These are phyloP conservation scores for Drosophila helvetica DNA, from an alignment of 2,888 invertebrate genomes.

Conservation along the genomic window DNA sequence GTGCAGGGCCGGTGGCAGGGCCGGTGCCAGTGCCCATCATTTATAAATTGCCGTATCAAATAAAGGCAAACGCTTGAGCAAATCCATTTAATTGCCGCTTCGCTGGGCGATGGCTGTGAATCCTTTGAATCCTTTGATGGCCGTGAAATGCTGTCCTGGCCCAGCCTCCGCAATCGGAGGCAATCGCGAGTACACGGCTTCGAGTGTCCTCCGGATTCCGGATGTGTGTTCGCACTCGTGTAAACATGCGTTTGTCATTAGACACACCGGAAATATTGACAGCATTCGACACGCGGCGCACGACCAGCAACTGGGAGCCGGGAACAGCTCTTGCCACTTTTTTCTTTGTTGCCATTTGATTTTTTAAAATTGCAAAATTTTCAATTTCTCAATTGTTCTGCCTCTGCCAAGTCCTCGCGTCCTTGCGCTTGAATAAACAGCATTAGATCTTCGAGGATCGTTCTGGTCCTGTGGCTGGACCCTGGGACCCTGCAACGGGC, in stretches of 20 bases:
- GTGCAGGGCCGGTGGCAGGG: no score
- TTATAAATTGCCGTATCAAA: slow-evolving; percentile 74
- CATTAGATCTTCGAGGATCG: slow-evolving; percentile 35
- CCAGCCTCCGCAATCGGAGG: slow-evolving; percentile 61
- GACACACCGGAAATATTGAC: slow-evolving; percentile 78
- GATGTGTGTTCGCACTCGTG: slow-evolving; percentile 77
- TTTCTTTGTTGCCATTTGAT: slow-evolving; percentile 73
- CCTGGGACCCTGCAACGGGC: slow-evolving; percentile 33
- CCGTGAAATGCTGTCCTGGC: slow-evolving; percentile 65
- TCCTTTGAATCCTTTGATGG: slow-evolving; percentile 55
- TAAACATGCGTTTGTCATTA: slow-evolving; percentile 80
- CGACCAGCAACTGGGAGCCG: slow-evolving; percentile 32
- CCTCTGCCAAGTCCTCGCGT: slow-evolving; percentile 49
- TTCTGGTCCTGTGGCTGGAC: neutral
- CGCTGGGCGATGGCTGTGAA: slow-evolving; percentile 17
- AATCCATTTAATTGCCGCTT: slow-evolving; percentile 75
- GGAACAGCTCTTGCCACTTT: slow-evolving; percentile 56
- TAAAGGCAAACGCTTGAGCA: slow-evolving; percentile 67
- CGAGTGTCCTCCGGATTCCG: slow-evolving; percentile 41
- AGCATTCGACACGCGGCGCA: slow-evolving; percentile 74
- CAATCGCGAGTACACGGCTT: slow-evolving; percentile 5
- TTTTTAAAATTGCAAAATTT: slow-evolving; percentile 67
- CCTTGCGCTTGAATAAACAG: slow-evolving; percentile 70
- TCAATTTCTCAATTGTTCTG: slow-evolving; percentile 37
- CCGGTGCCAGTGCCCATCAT: slow-evolving; percentile 62